phyloP scores from a whole-genome alignment of 2,113 vertebrate species.

The Nesogale talazaci region DNA sequence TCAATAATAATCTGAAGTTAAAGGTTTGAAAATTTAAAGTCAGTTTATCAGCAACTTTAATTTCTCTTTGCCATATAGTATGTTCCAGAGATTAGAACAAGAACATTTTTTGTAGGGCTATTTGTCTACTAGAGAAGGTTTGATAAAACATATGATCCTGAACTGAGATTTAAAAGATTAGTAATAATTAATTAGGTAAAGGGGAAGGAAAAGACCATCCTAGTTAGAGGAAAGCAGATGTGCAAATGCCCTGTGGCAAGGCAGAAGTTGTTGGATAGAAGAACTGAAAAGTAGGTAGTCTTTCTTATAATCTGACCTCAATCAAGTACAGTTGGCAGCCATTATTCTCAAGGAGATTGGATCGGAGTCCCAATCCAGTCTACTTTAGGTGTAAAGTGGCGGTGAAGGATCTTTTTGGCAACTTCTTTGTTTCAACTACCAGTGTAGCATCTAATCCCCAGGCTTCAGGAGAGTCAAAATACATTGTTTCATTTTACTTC shows the following conservation, averaged over 20 bases:
- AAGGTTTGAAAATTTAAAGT: background rate
- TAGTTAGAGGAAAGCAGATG: background rate
- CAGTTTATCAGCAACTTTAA: background rate
- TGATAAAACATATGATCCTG: background rate
- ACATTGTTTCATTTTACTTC: background rate
- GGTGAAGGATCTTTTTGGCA: background rate
- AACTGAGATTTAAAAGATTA: background rate
- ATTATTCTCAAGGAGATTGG: background rate
- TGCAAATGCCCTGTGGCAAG: background rate
- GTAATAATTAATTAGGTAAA: background rate
- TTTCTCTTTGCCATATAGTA: background rate
- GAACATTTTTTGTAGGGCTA: background rate
- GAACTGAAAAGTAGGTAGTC: background rate
- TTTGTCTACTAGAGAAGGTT: background rate
- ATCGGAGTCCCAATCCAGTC: background rate
- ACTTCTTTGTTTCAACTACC: background rate
- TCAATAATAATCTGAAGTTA: background rate
- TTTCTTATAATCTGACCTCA: background rate
- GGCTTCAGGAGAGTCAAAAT: background rate
- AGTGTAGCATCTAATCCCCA: background rate
- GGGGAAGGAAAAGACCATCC: background rate
- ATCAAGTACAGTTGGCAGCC: background rate
- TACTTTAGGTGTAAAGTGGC: background rate
- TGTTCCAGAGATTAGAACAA: background rate
- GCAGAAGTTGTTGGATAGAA: background rate